These are phyloP conservation scores for Nezara viridula DNA, from an alignment of 2,888 invertebrate genomes.

Conservation along the genomic window DNA sequence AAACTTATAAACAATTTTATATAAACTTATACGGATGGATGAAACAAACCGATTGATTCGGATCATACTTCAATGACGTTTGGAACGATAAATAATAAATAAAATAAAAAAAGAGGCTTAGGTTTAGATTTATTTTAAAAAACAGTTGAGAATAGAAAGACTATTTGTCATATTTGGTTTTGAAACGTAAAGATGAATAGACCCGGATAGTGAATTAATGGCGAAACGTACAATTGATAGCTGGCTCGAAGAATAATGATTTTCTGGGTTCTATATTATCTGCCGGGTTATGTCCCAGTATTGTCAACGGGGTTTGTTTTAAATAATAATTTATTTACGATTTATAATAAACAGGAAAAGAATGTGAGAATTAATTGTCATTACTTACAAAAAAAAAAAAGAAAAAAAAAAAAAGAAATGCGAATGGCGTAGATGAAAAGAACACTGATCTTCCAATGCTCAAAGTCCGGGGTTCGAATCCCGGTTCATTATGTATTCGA, in stretches of 20 bases:
- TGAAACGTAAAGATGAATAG: conserved; percentile 18
- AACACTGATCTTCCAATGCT: no score
- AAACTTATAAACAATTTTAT: no score
- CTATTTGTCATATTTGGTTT: conserved; percentile 26
- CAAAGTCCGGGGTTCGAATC: no score
- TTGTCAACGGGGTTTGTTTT: background rate
- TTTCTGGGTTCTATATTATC: background rate
- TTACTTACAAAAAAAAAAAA: no score
- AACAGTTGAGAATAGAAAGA: background rate
- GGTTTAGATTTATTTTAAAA: conserved; percentile 20
- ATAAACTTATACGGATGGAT: no score
- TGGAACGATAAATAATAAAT: background rate
- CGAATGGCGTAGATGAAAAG: no score
- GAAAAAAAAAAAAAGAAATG: no score
- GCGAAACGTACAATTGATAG: conserved; percentile 22
- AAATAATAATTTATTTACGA: no score
- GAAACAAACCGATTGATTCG: no score
- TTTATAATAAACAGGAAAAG: no score
- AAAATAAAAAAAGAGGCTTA: background rate
- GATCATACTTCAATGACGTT: background rate
- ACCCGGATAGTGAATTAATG: background rate
- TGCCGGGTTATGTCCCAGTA: background rate
- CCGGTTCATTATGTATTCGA: no score
- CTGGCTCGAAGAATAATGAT: background rate
- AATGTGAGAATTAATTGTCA: no score